Percentiles rank a stretch among this genome's conserved stretches.
These are phyloP conservation scores for Cydia splendana DNA, from an alignment of 1,140 invertebrate genomes.

Conservation along the genomic window DNA sequence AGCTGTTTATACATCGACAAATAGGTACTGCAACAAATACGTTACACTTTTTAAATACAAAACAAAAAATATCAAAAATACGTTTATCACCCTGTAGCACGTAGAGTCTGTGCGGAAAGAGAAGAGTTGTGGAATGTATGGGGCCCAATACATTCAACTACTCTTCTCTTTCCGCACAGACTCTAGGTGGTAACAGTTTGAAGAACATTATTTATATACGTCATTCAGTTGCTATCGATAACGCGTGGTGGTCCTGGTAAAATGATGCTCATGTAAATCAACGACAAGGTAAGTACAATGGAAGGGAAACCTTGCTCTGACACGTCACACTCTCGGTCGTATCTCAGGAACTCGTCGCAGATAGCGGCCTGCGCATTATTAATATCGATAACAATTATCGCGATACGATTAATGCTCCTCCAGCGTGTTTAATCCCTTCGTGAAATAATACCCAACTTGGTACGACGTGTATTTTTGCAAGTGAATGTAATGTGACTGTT, in stretches of 20 bases:
- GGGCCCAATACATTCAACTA: too few species aligned
- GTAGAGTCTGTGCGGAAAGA: too few species aligned
- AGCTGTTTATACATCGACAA: too few species aligned
- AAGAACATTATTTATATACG: neutral
- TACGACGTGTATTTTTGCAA: constrained; percentile 50
- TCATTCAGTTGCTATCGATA: neutral
- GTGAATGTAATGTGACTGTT: constrained; percentile 40
- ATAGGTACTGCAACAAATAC: too few species aligned
- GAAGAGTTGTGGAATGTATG: too few species aligned
- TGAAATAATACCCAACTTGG: constrained; percentile 40
- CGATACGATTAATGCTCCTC: constrained; percentile 53
- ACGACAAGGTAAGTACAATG: neutral
- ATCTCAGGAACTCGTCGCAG: constrained; percentile 35
- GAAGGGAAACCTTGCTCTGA: neutral
- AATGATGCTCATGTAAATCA: neutral
- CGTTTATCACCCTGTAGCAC: too few species aligned
- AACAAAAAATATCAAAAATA: too few species aligned
- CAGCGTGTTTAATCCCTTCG: constrained; percentile 51
- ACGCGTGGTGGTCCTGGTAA: neutral
- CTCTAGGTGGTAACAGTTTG: too few species aligned
- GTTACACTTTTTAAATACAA: too few species aligned
- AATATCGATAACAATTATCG: constrained; percentile 71
- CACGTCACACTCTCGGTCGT: constrained; percentile 13
- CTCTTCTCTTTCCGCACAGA: too few species aligned
- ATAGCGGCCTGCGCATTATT: constrained; percentile 46